A percentile compares a stretch with the other conserved stretches of the same genome.
Evolutionary conservation across 2,113 vertebrate species (phyloP).

Genomic region (Perccottus glenii): DNA sequence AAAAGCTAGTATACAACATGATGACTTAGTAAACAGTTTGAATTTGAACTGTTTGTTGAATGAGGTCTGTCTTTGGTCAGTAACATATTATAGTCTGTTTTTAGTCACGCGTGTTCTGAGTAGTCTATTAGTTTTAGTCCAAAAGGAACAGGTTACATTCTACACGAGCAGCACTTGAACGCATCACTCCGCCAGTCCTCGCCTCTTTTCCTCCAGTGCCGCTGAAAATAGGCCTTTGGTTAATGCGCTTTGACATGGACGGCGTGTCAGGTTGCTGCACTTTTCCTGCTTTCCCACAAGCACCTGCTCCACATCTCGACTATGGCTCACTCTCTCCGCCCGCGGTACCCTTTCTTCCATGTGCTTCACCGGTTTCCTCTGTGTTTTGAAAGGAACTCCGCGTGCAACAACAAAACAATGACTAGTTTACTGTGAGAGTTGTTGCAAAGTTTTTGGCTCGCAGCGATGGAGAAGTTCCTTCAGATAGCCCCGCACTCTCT

Average conservation of each 20-base stretch:
- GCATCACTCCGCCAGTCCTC: conserved; percentile 53
- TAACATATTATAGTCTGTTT: no score
- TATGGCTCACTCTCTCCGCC: background rate
- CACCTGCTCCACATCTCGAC: conserved; percentile 26
- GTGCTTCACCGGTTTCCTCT: background rate
- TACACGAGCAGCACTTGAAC: conserved; percentile 57
- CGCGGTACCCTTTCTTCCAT: no score
- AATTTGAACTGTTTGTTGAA: no score
- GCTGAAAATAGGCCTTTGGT: conserved; percentile 25
- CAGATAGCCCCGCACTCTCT: conserved; percentile 91
- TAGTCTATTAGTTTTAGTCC: no score
- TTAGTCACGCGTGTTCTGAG: no score
- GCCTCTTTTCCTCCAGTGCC: conserved; percentile 25
- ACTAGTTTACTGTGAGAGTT: background rate
- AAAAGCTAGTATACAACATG: no score
- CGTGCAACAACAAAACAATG: background rate
- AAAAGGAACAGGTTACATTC: no score
- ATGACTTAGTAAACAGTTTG: no score
- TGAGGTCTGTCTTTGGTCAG: no score
- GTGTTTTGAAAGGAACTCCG: background rate
- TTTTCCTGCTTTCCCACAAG: conserved; percentile 23
- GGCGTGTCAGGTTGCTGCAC: conserved; percentile 23
- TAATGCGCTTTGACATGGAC: conserved; percentile 48
- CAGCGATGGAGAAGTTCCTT: conserved; percentile 81
- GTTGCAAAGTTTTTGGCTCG: background rate